Conservation (phyloP, 2,888 invertebrate species). For the Helicoverpa assulta region DNA sequence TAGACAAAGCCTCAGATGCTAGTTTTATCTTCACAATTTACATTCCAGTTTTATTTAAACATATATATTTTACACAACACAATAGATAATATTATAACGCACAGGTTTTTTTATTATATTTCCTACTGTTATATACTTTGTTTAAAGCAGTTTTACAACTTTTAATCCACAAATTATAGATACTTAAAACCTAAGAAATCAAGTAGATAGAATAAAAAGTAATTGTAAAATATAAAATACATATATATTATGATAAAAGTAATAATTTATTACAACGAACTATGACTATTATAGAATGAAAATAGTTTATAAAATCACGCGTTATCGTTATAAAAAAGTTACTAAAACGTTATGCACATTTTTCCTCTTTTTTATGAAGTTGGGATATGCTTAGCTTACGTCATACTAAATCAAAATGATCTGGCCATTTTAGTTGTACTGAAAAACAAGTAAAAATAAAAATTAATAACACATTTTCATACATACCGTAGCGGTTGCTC, state of each 20-base stretch:
- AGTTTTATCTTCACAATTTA: slow-evolving; percentile 79
- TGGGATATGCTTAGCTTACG: slow-evolving; percentile 59
- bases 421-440: slow-evolving; percentile 30
- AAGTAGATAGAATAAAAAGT: slow-evolving; percentile 81
- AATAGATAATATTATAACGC: slow-evolving; percentile 67
- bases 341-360: slow-evolving; percentile 59
- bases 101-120: slow-evolving; percentile 74
- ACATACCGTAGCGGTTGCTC: too few species aligned
- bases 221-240: slow-evolving; percentile 71
- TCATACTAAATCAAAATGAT: slow-evolving; percentile 4
- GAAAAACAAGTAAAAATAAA: slow-evolving; percentile 3
- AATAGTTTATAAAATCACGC: slow-evolving; percentile 68
- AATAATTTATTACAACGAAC: slow-evolving; percentile 86
- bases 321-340: slow-evolving; percentile 67
- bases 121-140: slow-evolving; percentile 71
- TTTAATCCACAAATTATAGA: slow-evolving; percentile 66
- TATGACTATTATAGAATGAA: slow-evolving; percentile 76
- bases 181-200: slow-evolving; percentile 78
- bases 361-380: slow-evolving; percentile 38
- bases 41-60: slow-evolving; percentile 77
- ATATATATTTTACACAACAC: slow-evolving; percentile 54
- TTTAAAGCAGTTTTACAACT: slow-evolving; percentile 60
- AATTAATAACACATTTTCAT: neutral
- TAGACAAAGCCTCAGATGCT: slow-evolving; percentile 86
- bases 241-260: slow-evolving; percentile 63